Evolutionary conservation across 30 jellyfish, hydroid and myxozoan genomes (phyloP).

Genomic region (Chironex yamaguchii): DNA sequence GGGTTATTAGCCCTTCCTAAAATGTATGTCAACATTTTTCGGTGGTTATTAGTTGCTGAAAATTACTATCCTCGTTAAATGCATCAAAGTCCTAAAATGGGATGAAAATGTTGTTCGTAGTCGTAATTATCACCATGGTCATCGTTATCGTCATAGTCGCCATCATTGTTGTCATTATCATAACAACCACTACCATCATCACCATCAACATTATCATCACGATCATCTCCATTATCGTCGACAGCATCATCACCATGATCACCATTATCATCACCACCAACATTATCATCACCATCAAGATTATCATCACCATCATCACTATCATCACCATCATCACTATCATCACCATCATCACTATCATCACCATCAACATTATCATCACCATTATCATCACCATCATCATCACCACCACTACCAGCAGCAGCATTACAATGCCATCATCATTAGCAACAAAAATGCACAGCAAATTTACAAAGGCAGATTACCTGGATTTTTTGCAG

Average conservation of each 20-base stretch:
- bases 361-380: not conserved
- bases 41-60: too few species aligned
- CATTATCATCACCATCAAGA: constrained; percentile 1
- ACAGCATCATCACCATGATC: not conserved
- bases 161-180: constrained; percentile 14
- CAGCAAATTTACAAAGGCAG: too few species aligned
- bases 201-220: constrained; percentile 11
- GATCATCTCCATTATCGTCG: not conserved
- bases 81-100: too few species aligned
- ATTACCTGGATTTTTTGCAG: too few species aligned
- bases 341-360: constrained; percentile 12
- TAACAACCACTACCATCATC: not conserved
- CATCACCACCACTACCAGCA: not conserved
- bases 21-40: too few species aligned
- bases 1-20: too few species aligned
- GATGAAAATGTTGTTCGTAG: too few species aligned
- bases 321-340: constrained; percentile 8
- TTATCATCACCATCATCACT: not conserved
- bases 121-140: not conserved
- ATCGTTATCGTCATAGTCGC: constrained; percentile 14
- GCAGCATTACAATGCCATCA: not conserved
- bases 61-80: too few species aligned
- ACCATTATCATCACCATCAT: not conserved
- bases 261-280: constrained; percentile 9
- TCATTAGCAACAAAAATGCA: too few species aligned